Evolutionary conservation across 2,888 invertebrate species (phyloP), one percentile per base, ranked within the genome.

Genomic region (Plutella xylostella): DNA sequence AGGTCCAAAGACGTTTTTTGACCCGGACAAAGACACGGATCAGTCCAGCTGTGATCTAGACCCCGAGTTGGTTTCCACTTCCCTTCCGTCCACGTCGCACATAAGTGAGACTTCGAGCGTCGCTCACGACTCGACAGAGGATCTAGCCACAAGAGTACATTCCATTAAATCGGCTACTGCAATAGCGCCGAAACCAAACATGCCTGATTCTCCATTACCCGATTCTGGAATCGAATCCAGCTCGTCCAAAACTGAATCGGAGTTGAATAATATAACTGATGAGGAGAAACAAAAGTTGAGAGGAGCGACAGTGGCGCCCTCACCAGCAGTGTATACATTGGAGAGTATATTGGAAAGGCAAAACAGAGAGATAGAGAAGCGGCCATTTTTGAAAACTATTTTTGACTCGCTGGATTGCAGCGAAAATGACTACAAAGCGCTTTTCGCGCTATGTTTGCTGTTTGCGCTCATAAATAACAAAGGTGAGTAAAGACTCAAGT

Each of bases 401-500:
- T 85, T 97, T 48, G 91, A 92, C 57, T 91, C 96, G 0, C 82
- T 98, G 54, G 93, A 94, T 62, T 95, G 96, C 65, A 86, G 86
- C 11, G 96, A 97, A 65, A 97, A 97, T 73, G 98, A 99, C 83
- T 98, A 98, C 67, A 89, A 93, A 38, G 92, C 97, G 5, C 83
- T 99, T 48, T 94, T 98, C 70, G 92, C 93, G 3, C 85, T 98
- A 14, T 95, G 97, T 73, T 85, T 98, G 48, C 87, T 98, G 33
- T 97, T 96, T 71, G 96, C 98, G 12, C 88, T 98, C 74, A 93
- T 93, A 48, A 93, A 93, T 68, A 99, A 98, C 80, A 88, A 90
- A 89, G 97, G 98, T 97, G 78, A 75, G 75, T 60, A 45, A 39
- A 20, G 14, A 3, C n/a, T 18, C 20, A 20, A 15, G 17, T 42